Evolutionary conservation across 2,888 invertebrate species (phyloP).

Genomic region (Hyalella azteca): DNA sequence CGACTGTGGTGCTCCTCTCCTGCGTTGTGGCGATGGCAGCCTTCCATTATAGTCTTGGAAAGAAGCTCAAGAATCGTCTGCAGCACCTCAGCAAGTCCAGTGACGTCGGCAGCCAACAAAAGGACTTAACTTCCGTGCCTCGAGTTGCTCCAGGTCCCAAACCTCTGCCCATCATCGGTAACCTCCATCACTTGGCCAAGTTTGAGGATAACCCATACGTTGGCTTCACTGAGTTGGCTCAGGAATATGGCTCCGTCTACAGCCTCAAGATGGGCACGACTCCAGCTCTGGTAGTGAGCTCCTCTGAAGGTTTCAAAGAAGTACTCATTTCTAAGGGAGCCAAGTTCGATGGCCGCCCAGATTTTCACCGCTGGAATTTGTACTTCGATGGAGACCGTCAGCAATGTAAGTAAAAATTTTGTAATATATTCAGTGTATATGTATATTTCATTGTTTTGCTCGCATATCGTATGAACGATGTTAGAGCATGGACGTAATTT

Average conservation of each 20-base stretch:
- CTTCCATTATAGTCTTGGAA: background rate
- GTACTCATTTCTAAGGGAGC: constrained; percentile 68
- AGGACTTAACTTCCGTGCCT: constrained; percentile 35
- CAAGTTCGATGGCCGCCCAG: constrained; percentile 81
- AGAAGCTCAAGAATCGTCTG: background rate
- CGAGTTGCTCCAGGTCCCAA: constrained; percentile 53
- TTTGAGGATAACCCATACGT: constrained; percentile 55
- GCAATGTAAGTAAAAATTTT: constrained; percentile 55
- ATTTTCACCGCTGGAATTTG: constrained; percentile 79
- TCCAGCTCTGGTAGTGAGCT: constrained; percentile 51
- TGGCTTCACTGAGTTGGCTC: constrained; percentile 53
- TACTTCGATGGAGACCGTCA: constrained; percentile 73
- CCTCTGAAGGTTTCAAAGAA: constrained; percentile 54
- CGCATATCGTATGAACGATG: too few species aligned
- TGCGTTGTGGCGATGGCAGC: constrained; percentile 15
- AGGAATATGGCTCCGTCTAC: constrained; percentile 55
- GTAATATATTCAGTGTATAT: too few species aligned
- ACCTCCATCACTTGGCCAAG: constrained; percentile 54
- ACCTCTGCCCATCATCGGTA: constrained; percentile 57
- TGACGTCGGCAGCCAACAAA: background rate
- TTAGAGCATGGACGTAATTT: too few species aligned
- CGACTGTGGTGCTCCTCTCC: constrained; percentile 27
- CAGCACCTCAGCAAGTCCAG: background rate
- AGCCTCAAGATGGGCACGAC: constrained; percentile 52
- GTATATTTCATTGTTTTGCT: background rate